Percentiles rank a stretch among this genome's conserved stretches.
phyloP scores from a whole-genome alignment of 2,797 vertebrate species.

The Anabas testudineus region DNA sequence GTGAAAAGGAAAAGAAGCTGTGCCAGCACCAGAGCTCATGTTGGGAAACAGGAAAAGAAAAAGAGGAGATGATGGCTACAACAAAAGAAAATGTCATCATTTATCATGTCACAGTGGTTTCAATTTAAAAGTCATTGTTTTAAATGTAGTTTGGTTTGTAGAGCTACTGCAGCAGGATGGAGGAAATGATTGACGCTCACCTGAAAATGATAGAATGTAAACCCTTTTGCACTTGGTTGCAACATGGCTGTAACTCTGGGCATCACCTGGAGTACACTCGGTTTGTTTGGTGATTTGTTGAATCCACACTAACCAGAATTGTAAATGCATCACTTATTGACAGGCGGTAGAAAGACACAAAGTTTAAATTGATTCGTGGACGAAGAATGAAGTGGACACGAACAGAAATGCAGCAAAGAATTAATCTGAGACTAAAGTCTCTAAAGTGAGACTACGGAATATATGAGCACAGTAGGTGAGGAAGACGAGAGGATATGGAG shows the following conservation, averaged over 20 bases:
- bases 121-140: not conserved
- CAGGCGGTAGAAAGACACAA: too few species aligned
- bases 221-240: not conserved
- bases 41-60: not conserved
- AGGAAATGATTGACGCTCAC: not conserved
- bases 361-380: too few species aligned
- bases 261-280: not conserved
- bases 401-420: too few species aligned
- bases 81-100: not conserved
- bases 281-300: too few species aligned
- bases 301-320: not conserved
- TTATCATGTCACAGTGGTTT: not conserved
- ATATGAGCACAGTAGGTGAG: not conserved
- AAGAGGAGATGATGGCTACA: not conserved
- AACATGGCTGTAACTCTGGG: not conserved
- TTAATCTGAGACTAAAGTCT: too few species aligned
- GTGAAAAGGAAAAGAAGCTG: not conserved
- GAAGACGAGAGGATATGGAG: too few species aligned
- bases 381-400: too few species aligned
- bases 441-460: too few species aligned
- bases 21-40: conserved; percentile 8
- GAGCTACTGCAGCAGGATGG: not conserved
- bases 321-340: not conserved
- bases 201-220: too few species aligned
- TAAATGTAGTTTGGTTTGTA: not conserved